Evolutionary conservation across 2,888 invertebrate genomes (phyloP).

Genomic region (Willowsia nigromaculata): DNA sequence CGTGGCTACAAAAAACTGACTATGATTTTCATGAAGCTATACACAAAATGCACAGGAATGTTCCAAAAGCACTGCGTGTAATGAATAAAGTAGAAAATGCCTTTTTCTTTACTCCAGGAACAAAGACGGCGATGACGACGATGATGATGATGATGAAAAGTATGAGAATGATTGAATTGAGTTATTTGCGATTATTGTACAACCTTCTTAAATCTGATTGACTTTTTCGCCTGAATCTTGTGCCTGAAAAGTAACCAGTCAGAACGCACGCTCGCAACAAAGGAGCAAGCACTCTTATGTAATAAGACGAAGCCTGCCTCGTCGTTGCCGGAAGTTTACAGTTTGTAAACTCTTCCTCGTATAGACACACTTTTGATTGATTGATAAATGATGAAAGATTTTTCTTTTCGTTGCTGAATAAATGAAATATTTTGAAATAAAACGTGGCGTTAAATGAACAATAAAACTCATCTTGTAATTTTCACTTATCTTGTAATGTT

Average conservation of each 20-base stretch:
- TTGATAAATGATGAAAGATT: not conserved
- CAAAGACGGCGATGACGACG: conserved; percentile 74
- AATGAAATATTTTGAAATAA: not conserved
- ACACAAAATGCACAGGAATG: not conserved
- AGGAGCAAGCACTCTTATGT: not conserved
- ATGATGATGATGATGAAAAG: conserved; percentile 55
- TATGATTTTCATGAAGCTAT: no score
- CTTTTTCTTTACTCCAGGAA: conserved; percentile 73
- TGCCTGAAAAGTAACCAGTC: conserved; percentile 46
- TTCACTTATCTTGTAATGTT: conserved; percentile 3
- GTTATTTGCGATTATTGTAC: conserved; percentile 51
- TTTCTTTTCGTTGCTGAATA: not conserved
- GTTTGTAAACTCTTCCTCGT: not conserved
- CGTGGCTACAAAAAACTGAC: no score
- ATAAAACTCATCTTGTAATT: conserved; percentile 3
- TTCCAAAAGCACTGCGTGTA: not conserved
- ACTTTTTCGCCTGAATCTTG: conserved; percentile 40
- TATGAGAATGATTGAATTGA: conserved; percentile 66
- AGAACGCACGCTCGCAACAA: not conserved
- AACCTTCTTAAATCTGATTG: conserved; percentile 50
- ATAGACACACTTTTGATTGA: not conserved
- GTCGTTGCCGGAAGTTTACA: not conserved
- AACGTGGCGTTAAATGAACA: not conserved
- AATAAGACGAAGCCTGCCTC: not conserved
- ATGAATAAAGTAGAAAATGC: not conserved